phyloP scores from a whole-genome alignment of 2,797 vertebrate species.

The Eulemur rubriventer region DNA sequence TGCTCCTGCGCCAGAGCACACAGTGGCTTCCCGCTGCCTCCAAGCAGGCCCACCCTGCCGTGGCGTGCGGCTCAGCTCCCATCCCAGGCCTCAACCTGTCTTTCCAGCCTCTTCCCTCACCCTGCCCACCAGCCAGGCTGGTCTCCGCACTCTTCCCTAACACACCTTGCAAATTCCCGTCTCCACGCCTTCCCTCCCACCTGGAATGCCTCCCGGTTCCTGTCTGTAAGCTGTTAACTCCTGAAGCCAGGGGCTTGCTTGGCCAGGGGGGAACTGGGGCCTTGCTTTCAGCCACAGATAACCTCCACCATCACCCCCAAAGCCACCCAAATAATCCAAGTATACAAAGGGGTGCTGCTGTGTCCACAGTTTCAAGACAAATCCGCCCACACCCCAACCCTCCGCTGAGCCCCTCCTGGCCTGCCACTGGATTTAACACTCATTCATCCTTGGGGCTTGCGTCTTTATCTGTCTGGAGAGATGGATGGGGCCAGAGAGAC shows the following conservation, averaged over 20 bases:
- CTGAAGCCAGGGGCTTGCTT: neutral
- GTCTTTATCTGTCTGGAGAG: neutral
- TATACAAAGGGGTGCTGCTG: neutral
- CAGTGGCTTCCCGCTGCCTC: neutral
- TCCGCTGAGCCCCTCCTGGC: neutral
- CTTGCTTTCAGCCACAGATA: neutral
- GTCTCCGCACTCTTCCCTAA: conserved; percentile 60
- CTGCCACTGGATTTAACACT: neutral
- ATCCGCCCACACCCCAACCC: neutral
- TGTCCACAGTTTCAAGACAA: neutral
- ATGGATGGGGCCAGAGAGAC: too few relatives aligned
- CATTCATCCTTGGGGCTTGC: neutral
- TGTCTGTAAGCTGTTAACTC: conserved; percentile 54
- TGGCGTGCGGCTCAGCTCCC: neutral
- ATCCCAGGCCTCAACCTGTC: conserved; percentile 70
- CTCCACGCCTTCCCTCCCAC: conserved; percentile 69
- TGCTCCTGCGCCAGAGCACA: neutral
- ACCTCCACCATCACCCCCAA: neutral
- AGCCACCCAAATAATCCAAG: neutral
- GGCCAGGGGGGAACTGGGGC: neutral
- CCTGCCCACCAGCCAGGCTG: conserved; percentile 47
- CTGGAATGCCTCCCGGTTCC: conserved; percentile 63
- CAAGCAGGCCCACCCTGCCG: conserved; percentile 5
- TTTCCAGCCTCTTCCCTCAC: conserved; percentile 62
- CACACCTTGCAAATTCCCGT: conserved; percentile 68